Percentiles rank a stretch among this genome's conserved stretches.
Evolutionary conservation across 2,888 invertebrate genomes (phyloP).

Genomic region (Phengaris alcon): DNA sequence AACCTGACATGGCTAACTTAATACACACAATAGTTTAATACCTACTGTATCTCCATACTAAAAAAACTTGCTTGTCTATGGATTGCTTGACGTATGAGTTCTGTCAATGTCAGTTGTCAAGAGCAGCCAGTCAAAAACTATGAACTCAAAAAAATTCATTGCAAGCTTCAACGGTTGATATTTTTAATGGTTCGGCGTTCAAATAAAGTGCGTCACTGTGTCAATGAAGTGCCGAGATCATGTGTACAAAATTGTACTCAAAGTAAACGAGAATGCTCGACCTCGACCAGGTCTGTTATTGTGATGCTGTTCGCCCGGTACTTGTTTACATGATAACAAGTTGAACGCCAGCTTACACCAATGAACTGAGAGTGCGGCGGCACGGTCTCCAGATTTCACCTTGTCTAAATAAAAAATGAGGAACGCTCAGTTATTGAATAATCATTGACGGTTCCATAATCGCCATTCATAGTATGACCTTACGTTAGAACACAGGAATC

Average conservation of each 20-base stretch:
- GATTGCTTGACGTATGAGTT: background rate
- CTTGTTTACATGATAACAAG: conserved; percentile 63
- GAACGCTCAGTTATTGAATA: conserved; percentile 42
- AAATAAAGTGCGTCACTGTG: conserved; percentile 58
- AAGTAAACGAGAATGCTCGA: conserved; percentile 50
- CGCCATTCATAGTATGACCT: conserved; percentile 60
- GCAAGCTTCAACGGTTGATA: conserved; percentile 50
- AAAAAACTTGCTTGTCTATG: background rate
- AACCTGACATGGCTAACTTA: too few relatives aligned
- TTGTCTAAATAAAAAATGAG: conserved; percentile 49
- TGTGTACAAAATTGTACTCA: conserved; percentile 50
- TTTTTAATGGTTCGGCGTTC: conserved; percentile 44
- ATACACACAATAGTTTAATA: too few relatives aligned
- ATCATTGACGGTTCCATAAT: conserved; percentile 49
- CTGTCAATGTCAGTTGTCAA: conserved; percentile 13
- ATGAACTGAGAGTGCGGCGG: conserved; percentile 45
- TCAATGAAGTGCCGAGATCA: conserved; percentile 46
- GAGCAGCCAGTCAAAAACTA: background rate
- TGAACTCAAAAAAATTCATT: conserved; percentile 14
- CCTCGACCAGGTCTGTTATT: conserved; percentile 55
- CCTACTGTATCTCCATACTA: too few relatives aligned
- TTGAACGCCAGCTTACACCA: conserved; percentile 45
- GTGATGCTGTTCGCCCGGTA: conserved; percentile 62
- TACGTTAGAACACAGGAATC: conserved; percentile 61
- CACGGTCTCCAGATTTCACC: conserved; percentile 46